A percentile compares a stretch with the other conserved stretches of the same genome.
phyloP scores from a whole-genome alignment of 2,797 vertebrate genomes.

The Pseudomugil tenellus region DNA sequence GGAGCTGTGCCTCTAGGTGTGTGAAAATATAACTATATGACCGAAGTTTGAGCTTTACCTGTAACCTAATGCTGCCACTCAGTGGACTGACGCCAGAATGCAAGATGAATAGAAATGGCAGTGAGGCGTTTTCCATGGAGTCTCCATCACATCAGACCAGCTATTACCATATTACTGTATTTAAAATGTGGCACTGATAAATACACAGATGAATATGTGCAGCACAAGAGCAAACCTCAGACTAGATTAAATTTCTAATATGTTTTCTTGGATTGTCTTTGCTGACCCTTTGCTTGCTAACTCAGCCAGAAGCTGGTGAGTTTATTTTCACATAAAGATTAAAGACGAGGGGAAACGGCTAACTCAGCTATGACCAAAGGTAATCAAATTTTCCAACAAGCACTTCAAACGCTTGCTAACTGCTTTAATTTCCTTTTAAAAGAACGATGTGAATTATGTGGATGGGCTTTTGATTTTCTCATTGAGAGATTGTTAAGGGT shows the following conservation, averaged over 20 bases:
- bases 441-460: not conserved
- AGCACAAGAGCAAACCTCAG: not conserved
- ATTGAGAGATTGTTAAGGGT: not conserved
- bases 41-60: constrained; percentile 3
- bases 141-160: constrained; percentile 30
- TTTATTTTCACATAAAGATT: not conserved
- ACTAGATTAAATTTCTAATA: not conserved
- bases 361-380: not conserved
- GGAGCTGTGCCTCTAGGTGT: constrained; percentile 20
- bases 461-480: not conserved
- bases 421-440: not conserved
- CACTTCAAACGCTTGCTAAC: not conserved
- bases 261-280: not conserved
- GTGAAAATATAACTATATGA: constrained; percentile 25
- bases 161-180: constrained; percentile 27
- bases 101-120: constrained; percentile 30
- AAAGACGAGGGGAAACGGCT: not conserved
- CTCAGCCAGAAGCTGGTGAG: not conserved
- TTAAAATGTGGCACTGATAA: constrained; percentile 9
- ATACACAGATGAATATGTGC: not conserved
- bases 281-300: not conserved
- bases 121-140: constrained; percentile 2
- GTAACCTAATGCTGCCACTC: constrained; percentile 77
- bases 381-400: constrained; percentile 3
- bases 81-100: constrained; percentile 73